Base-by-base conservation (phyloP, 2,797 vertebrate species). In the Poecile montanus region DNA sequence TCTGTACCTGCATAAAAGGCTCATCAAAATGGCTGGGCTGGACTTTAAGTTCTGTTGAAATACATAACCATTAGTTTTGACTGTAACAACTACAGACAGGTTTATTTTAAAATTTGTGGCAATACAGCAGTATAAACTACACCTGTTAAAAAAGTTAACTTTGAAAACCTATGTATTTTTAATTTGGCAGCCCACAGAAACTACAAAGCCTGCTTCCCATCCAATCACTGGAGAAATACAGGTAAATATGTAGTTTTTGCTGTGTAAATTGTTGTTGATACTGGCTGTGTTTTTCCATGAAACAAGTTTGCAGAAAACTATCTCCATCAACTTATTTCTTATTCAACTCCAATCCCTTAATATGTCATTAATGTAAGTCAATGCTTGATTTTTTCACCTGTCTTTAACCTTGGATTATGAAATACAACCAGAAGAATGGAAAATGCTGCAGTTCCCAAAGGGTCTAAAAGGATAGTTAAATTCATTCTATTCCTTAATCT, bases 211-310 rank as follows among this genome's bases (percentile, higher is more conserved):
- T 66, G 97, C 97, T 94, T 98, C 98, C 56, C 99, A 99, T 97
- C 98, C 98, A 63, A 98, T 99, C 97, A 99, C 98, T 57, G 99
- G 99, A 96, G 99, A 99, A 98, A 99, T 99, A 97, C 99, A 99
- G 99, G 99, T 99, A 96, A 88, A 20, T 68, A 36, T 27, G 16
- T 25, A 16, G 13, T 3, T 93, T 63, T 48, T 81, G 1, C 30
- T 72, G 7, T 30, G 11, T 51, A 74, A 61, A 40, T 30, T 71
- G 5, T 48, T 71, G 45, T 84, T 53, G 26, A 38, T 91, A 22
- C 13, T 29, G 29, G 2, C 8, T 75, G 29, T 29, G 8, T 67
- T 93, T 95, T 61, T 32, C 38, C 66, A 21, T 58, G 36, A 3
- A 86, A 51, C 40, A 68, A 40, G 2, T 65, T 61, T 80, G 12